Evolutionary conservation across 2,888 invertebrate species (phyloP).

Genomic region (Aplocera efformata): DNA sequence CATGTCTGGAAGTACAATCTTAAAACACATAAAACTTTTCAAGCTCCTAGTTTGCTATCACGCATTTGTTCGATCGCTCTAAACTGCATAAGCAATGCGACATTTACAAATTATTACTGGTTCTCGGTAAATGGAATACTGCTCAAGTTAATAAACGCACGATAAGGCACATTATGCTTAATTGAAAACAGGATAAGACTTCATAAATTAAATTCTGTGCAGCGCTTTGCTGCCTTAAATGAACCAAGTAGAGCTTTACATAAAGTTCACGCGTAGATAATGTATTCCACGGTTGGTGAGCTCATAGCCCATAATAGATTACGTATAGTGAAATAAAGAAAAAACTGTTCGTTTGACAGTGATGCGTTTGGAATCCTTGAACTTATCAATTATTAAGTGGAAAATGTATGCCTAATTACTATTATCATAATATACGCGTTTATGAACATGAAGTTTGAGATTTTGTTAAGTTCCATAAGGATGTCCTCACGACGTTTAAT

Average conservation of each 20-base stretch:
- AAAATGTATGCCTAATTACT: background rate
- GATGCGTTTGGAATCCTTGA: constrained; percentile 18
- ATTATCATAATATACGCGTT: background rate
- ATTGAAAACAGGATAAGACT: constrained; percentile 44
- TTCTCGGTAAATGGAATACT: constrained; percentile 29
- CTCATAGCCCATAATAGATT: constrained; percentile 75
- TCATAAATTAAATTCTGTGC: constrained; percentile 45
- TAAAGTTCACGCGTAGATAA: constrained; percentile 70
- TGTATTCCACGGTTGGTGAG: constrained; percentile 76
- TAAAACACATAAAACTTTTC: too few species aligned
- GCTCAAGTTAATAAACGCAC: constrained; percentile 35
- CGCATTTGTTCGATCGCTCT: constrained; percentile 6
- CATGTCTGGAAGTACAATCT: too few species aligned
- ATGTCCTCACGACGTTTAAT: too few species aligned
- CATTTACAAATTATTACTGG: constrained; percentile 17
- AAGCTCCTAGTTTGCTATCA: constrained; percentile 1
- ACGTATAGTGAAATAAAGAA: constrained; percentile 26
- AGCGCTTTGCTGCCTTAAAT: constrained; percentile 42
- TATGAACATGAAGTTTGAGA: too few species aligned
- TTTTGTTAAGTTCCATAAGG: too few species aligned
- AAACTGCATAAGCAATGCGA: constrained; percentile 8
- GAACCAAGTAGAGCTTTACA: constrained; percentile 53
- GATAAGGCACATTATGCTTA: constrained; percentile 43
- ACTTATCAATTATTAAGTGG: constrained; percentile 1
- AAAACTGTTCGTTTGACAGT: constrained; percentile 23